Conservation (phyloP, 2,797 vertebrate genomes). For the Morelia viridis region DNA sequence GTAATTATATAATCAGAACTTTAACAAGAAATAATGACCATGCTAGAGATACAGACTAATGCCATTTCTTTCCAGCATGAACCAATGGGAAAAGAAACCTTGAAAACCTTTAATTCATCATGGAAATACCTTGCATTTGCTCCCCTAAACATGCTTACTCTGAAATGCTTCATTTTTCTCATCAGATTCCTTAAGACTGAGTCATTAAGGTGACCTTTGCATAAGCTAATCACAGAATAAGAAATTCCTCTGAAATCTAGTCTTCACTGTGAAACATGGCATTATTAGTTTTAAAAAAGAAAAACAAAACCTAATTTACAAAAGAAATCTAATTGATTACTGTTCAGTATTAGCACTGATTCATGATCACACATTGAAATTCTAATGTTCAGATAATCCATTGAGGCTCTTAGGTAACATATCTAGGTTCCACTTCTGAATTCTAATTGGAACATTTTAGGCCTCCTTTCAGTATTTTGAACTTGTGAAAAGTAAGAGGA, state of each 20-base stretch:
- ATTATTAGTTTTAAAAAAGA: not conserved
- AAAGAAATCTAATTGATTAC: not conserved
- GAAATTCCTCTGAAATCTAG: not conserved
- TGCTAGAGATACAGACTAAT: not conserved
- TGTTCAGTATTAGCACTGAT: not conserved
- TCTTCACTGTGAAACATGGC: not conserved
- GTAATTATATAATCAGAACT: not conserved
- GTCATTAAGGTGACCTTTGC: not conserved
- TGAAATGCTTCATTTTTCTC: not conserved
- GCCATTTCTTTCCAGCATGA: not conserved
- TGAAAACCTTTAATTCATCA: not conserved
- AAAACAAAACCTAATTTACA: not conserved
- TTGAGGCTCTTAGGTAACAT: not conserved
- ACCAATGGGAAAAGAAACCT: not conserved
- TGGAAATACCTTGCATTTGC: not conserved
- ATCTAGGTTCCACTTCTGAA: not conserved
- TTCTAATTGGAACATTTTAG: not conserved
- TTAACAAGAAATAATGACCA: not conserved
- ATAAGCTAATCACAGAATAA: not conserved
- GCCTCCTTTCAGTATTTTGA: not conserved
- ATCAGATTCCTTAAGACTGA: not conserved
- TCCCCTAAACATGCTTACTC: not conserved
- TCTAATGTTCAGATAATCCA: not conserved
- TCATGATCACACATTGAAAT: not conserved
- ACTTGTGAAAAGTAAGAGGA: not conserved